Base-by-base conservation (phyloP, 2,888 invertebrate genomes). In the Amphiduros pacificus region DNA sequence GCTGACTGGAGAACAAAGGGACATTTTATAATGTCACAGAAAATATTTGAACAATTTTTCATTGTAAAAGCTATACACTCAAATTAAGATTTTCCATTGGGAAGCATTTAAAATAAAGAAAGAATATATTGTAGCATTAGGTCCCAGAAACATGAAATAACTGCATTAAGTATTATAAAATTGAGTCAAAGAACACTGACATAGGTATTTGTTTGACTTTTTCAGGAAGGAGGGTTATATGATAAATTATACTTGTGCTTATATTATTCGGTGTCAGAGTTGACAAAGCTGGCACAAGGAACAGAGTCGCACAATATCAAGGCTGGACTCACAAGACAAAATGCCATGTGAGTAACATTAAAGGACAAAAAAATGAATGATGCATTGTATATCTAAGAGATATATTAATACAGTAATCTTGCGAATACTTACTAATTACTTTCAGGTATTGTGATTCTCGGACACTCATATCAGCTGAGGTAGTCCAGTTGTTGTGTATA, bases 401-500 rank as follows among this genome's bases (percentile, higher is more conserved):
- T n/a, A n/a, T n/a, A n/a, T n/a, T 36, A 9, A 9, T 14, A 20
- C 22, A 14, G 9, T 49, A 22, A 9, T 49, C 20, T 17, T 22
- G 14, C 22, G 17, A 49, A 49, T 9, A 11, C 14, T 51, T 27
- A 24, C 27, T 48, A 48, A 22, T 11, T 17, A 36, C 36, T 36
- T 36, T 36, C 17, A 56, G 58, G n/a, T 58, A 49, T 17, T n/a
- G 28, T 1, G 51, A 51, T 9, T 58, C 58, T 1, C 20, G 58
- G 32, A 31, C 74, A 62, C 66, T 80, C 26, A 67, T 81, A 51
- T 78, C 80, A 1, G 74, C 79, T 24, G 80, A 81, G 63, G 73
- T 79, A 52, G 75, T 78, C n/a, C 79, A 79, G 65, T 67, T 81
- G n/a, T 66, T 81, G 64, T 77, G 78, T 70, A 73, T 77, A 56